These are phyloP conservation scores for Lepas anatifera DNA, from an alignment of 2,888 invertebrate genomes.

Conservation along the genomic window DNA sequence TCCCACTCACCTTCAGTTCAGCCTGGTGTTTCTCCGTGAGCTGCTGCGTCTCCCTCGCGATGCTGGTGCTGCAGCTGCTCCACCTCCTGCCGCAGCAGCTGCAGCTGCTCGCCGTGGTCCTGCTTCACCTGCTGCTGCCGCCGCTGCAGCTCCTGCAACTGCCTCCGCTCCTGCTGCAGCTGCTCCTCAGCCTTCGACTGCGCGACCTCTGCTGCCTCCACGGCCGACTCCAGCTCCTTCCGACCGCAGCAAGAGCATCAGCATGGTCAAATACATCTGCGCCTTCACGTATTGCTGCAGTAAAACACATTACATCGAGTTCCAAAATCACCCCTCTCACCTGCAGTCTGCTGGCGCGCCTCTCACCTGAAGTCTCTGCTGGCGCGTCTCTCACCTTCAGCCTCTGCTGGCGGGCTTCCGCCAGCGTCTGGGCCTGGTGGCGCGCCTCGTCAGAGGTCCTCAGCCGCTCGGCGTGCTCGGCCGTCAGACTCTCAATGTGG, in stretches of 20 bases:
- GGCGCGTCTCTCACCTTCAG: too few species aligned
- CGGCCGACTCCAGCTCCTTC: too few species aligned
- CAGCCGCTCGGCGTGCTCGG: conserved; percentile 30
- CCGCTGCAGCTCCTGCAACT: neutral
- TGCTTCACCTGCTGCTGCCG: conserved; percentile 26
- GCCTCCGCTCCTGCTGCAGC: neutral
- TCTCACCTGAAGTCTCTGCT: too few species aligned
- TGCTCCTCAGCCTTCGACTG: neutral
- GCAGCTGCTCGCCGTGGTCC: conserved; percentile 29
- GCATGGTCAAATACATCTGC: too few species aligned
- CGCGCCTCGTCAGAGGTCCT: neutral
- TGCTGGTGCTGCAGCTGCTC: conserved; percentile 2
- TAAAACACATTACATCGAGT: too few species aligned
- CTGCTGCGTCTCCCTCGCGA: neutral
- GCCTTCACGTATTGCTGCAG: too few species aligned
- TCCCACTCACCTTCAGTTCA: conserved; percentile 17
- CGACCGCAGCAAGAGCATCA: too few species aligned
- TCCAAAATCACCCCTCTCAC: too few species aligned
- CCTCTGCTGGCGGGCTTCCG: too few species aligned
- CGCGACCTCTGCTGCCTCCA: neutral
- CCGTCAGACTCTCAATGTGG: conserved; percentile 34
- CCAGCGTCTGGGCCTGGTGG: neutral
- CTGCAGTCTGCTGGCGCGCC: too few species aligned
- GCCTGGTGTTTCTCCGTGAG: neutral
- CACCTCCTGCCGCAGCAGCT: conserved; percentile 27